Percentiles rank a stretch among this genome's conserved stretches.
phyloP scores from a whole-genome alignment of 2,888 invertebrate genomes.

The Spodoptera littoralis region DNA sequence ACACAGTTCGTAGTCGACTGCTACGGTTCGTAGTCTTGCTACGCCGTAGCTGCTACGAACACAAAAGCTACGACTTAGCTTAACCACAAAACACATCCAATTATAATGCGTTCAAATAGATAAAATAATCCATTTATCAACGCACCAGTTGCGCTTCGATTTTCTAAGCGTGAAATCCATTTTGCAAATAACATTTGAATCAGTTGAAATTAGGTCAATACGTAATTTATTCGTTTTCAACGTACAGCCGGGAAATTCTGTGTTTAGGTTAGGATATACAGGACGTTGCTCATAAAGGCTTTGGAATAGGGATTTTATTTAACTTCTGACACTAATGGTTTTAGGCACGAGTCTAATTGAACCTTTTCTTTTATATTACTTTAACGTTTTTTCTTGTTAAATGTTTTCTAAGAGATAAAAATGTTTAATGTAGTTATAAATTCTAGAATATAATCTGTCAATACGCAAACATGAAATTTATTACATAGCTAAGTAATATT shows the following conservation, averaged over 20 bases:
- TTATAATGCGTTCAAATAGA: background rate
- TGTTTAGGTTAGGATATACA: background rate
- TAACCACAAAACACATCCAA: background rate
- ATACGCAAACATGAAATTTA: too few relatives aligned
- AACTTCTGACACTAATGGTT: too few relatives aligned
- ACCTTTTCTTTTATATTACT: too few relatives aligned
- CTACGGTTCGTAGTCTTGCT: background rate
- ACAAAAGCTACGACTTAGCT: background rate
- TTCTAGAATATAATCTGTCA: too few relatives aligned
- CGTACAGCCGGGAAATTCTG: slow-evolving; percentile 11
- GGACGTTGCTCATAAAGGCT: too few relatives aligned
- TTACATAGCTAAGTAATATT: too few relatives aligned
- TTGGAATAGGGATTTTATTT: too few relatives aligned
- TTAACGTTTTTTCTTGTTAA: too few relatives aligned
- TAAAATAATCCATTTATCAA: slow-evolving; percentile 9
- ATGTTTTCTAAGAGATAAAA: too few relatives aligned
- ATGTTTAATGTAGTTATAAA: too few relatives aligned
- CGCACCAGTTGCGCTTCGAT: slow-evolving; percentile 2
- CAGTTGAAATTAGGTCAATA: slow-evolving; percentile 39
- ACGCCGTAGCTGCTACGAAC: background rate
- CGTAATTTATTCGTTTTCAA: slow-evolving; percentile 21
- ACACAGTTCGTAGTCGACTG: too few relatives aligned
- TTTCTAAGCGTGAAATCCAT: slow-evolving; percentile 18
- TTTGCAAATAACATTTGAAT: slow-evolving; percentile 32
- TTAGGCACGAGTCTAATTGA: too few relatives aligned